Base-by-base conservation (phyloP, 2,113 vertebrate genomes). In the Sebastes schlegelii region DNA sequence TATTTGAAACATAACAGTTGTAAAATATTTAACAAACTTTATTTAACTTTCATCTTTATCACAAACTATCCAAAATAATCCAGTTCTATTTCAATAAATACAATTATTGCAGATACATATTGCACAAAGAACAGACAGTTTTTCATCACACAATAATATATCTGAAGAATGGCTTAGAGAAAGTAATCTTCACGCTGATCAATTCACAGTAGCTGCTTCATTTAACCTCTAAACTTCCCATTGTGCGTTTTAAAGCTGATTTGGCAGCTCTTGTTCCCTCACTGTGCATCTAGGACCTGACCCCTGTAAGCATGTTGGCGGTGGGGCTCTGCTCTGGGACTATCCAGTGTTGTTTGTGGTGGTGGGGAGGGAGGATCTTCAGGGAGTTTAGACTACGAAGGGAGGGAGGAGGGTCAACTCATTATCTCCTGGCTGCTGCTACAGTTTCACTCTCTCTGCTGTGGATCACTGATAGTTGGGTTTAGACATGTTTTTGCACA, bases 261-360 rank as follows among this genome's bases (percentile, higher is more conserved):
- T 66, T 8, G 4, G 66, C 62, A 83, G 82, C 65, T 91, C 49
- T 9, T 26, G 58, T 91, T 90, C 57, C 75, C 66, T 80, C 45
- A 45, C 8, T 64, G 57, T 55, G 61, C 48, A 45, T 48, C 45
- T 2, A 34, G 58, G 63, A 62, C 19, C 2, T 89, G 87, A 89
- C 90, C 88, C 51, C 23, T 54, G 68, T 54, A 23, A 55, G 26
- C 78, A 69, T 80, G 79, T 7, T 61, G 60, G n/a, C 40, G 21
- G n/a, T 60, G 52, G 62, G 19, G 2, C 46, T 79, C 49, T 66
- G 74, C 80, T 82, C 43, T 10, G 85, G 86, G 88, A 87, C 77
- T 91, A 86, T 89, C 85, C 49, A 45, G 80, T 88, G 79, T 83
- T 83, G 82, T 45, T 8, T 70, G 62, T 46, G 43, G 63, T 7